Base-by-base conservation (phyloP, 2,888 invertebrate species). In the Rutpela maculata region DNA sequence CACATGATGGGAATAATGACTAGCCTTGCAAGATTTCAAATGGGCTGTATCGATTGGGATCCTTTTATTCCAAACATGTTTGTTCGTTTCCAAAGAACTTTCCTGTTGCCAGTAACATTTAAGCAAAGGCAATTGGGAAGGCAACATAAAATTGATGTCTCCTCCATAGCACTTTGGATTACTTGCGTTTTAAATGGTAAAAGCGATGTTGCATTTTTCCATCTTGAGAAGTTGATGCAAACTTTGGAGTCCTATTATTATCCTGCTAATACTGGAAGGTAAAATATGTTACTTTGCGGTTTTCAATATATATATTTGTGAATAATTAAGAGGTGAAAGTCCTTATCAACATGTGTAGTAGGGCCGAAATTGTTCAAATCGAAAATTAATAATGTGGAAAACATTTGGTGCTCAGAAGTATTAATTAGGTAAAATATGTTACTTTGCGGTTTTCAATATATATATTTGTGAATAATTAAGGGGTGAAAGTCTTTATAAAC, bases 11-110 rank as follows among this genome's bases (percentile, higher is more conserved):
- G 92, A 85, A 90, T 98, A 63, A 94, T 98, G 89, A 92, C 96
- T 0, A 92, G 94, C 63, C 89, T 96, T 63, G 95, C 96, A 0
- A 91, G 92, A 83, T 91, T 92, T 83, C 96, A 95, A 88, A 94
- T 96, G 71, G 97, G 98, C 0, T 93, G 94, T 71, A 93, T 98
- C 60, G 94, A 98, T 88, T 98, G 98, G 98, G 93, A 94, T 78
- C 95, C 96, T 0, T 92, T 97, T 86, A 92, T 97, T 70, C 94
- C 97, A 0, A 90, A 93, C 74, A 94, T 96, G 93, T 96, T 95
- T 86, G 93, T 93, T 12, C 68, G 85, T 57, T 84, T 85, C 66
- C 83, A 84, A 72, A 79, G 95, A 81, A 93, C 94, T 56, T 92
- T 97, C 72, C 94, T 95, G 86, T 90, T 98, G 70, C 97, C 97